Conservation (phyloP, 2,888 invertebrate genomes). For the Sarcophaga rosellei region DNA sequence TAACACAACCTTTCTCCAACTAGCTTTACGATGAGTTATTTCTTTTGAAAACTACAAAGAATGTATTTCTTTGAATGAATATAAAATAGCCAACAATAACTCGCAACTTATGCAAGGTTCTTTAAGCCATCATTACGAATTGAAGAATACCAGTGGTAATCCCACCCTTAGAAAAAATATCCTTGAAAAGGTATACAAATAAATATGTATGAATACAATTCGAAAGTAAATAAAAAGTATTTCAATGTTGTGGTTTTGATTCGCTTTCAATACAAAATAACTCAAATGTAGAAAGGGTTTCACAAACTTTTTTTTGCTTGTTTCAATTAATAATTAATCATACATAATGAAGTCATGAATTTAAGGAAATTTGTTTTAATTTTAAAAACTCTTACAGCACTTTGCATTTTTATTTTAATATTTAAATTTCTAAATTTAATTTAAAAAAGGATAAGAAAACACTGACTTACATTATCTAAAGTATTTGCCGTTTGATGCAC, state of each 20-base stretch:
- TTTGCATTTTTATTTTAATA: background rate
- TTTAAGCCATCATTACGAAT: conserved; percentile 3
- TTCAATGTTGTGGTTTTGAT: conserved; percentile 24
- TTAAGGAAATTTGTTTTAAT: background rate
- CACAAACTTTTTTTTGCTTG: background rate
- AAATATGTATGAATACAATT: background rate
- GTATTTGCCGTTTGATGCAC: conserved; percentile 23
- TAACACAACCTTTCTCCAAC: background rate
- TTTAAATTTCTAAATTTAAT: background rate
- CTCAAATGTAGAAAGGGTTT: background rate
- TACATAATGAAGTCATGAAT: background rate
- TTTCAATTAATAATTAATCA: background rate
- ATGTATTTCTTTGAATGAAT: conserved; percentile 28
- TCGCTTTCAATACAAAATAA: conserved; percentile 19
- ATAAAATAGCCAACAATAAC: conserved; percentile 24
- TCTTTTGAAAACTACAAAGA: background rate
- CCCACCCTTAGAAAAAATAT: background rate
- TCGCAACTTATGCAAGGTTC: too few relatives aligned
- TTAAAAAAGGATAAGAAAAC: background rate
- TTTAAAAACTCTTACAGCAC: background rate
- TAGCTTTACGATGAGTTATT: conserved; percentile 3
- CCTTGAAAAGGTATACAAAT: background rate
- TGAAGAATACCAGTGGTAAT: conserved; percentile 20
- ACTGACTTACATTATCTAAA: conserved; percentile 42
- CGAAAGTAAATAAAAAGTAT: conserved; percentile 20